Percentiles rank a stretch among this genome's conserved stretches.
These are phyloP conservation scores for Palythoa grandis DNA, from an alignment of 92 coral and sea anemone species.

Conservation along the genomic window DNA sequence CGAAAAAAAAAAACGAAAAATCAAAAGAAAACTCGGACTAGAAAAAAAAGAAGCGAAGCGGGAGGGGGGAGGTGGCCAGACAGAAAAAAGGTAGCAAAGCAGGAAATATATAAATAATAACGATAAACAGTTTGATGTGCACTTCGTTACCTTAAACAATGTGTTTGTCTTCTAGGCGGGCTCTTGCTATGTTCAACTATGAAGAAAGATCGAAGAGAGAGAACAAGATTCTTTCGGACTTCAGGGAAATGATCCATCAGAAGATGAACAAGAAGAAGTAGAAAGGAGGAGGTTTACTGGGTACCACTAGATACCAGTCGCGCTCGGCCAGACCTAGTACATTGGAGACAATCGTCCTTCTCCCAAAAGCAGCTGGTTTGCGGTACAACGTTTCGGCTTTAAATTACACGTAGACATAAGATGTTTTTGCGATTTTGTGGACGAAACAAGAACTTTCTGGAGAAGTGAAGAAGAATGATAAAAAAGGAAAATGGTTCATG, in stretches of 20 bases:
- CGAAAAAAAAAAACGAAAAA: no score
- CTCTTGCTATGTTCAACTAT: constrained; percentile 98
- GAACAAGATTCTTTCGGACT: constrained; percentile 97
- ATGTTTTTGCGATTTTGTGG: no score
- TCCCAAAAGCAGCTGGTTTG: neutral
- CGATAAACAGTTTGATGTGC: neutral
- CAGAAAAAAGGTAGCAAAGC: neutral
- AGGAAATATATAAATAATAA: neutral
- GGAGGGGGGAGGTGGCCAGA: neutral
- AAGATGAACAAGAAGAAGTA: constrained; percentile 88
- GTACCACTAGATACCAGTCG: neutral
- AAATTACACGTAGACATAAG: no score
- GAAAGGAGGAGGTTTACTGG: neutral
- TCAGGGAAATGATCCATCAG: constrained; percentile 95
- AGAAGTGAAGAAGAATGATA: no score
- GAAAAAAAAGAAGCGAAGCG: neutral
- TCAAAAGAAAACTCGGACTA: no score
- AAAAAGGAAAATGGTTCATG: no score
- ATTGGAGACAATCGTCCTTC: neutral
- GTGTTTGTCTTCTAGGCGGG: constrained; percentile 72
- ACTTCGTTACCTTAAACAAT: neutral
- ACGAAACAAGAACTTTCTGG: no score
- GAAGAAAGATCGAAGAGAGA: constrained; percentile 99
- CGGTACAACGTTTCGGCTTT: no score
- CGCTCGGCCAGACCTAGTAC: neutral